phyloP scores from a whole-genome alignment of 1,140 invertebrate species.

The Lasaia peninsularis region DNA sequence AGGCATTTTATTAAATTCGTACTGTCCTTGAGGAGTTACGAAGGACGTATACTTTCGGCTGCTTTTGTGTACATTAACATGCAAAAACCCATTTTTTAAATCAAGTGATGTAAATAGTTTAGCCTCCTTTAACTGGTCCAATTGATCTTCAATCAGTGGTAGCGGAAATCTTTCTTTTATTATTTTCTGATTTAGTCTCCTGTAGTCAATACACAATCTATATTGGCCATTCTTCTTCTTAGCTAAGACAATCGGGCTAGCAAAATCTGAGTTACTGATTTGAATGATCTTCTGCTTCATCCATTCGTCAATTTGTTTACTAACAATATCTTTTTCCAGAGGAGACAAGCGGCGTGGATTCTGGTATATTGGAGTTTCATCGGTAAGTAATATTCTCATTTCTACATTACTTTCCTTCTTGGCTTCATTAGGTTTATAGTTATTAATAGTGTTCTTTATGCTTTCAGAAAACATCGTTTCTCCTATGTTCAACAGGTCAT shows the following conservation, averaged over 20 bases:
- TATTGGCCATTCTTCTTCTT: constrained; percentile 31
- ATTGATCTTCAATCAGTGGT: background rate
- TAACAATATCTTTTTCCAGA: constrained; percentile 17
- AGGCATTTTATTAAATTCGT: constrained; percentile 40
- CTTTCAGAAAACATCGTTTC: too few relatives aligned
- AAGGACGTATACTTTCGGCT: constrained; percentile 65
- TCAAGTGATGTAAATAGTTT: constrained; percentile 71
- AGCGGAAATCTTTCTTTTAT: background rate
- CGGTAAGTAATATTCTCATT: background rate
- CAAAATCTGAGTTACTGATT: constrained; percentile 38
- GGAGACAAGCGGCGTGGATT: background rate
- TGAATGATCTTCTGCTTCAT: constrained; percentile 34
- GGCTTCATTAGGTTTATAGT: too few relatives aligned
- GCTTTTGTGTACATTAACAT: constrained; percentile 54
- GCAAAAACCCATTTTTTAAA: constrained; percentile 67
- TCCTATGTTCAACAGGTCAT: too few relatives aligned
- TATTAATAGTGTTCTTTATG: too few relatives aligned
- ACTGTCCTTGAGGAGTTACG: constrained; percentile 42
- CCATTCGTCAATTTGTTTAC: constrained; percentile 39
- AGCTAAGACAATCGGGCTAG: constrained; percentile 37
- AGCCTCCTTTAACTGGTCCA: constrained; percentile 40
- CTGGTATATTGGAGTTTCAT: background rate
- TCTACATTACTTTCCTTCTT: background rate
- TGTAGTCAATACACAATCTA: constrained; percentile 73
- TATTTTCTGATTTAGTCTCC: constrained; percentile 55